Conservation (phyloP, 2,888 invertebrate species). For the Cheilosia scutellata region DNA sequence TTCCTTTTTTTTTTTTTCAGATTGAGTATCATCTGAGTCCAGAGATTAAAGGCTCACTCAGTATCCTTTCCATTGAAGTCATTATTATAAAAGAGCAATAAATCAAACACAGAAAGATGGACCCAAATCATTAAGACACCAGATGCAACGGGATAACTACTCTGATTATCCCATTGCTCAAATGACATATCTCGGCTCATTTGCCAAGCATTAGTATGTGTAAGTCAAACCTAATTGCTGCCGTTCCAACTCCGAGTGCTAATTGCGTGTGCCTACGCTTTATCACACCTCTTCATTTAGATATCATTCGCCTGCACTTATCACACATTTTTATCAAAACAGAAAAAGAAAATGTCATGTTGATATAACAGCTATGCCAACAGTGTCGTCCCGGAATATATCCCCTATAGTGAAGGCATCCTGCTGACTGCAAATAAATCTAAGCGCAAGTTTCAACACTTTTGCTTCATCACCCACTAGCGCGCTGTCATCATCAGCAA, state of each 20-base stretch:
- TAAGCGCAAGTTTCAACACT: constrained; percentile 52
- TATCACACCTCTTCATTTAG: not conserved
- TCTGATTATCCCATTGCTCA: no score
- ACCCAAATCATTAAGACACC: no score
- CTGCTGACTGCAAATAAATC: constrained; percentile 57
- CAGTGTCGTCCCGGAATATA: constrained; percentile 20
- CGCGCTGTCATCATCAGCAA: constrained; percentile 49
- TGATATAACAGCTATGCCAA: constrained; percentile 14
- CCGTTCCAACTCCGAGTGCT: not conserved
- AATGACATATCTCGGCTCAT: no score
- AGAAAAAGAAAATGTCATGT: constrained; percentile 35
- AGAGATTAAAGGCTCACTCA: no score
- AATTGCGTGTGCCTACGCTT: not conserved
- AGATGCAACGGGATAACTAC: no score
- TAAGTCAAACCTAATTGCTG: not conserved
- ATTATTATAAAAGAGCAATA: no score
- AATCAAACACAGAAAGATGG: no score
- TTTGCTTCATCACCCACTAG: constrained; percentile 39
- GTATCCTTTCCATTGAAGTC: no score
- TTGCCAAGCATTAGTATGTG: no score
- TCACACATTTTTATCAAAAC: not conserved
- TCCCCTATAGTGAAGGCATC: constrained; percentile 8
- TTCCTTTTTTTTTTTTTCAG: no score
- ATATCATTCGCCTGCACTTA: not conserved
- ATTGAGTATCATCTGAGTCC: no score